A percentile compares a stretch with the other conserved stretches of the same genome.
Evolutionary conservation across 2,888 invertebrate species (phyloP).

Genomic region (Zootermopsis nevadensis): DNA sequence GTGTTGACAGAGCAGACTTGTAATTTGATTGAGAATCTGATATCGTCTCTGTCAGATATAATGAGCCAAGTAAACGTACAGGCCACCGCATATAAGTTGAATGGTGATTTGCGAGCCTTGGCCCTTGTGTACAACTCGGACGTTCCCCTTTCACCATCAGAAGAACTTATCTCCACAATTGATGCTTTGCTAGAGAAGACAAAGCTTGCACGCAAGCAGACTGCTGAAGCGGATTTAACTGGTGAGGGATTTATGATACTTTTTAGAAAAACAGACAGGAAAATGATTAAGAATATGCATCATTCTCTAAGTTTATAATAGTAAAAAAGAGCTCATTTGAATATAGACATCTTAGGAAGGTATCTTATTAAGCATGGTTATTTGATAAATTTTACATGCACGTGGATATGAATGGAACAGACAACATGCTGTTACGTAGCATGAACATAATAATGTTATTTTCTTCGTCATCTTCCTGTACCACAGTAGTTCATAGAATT

Average conservation of each 20-base stretch:
- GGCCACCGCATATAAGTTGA: conserved; percentile 65
- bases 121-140: conserved; percentile 68
- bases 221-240: conserved; percentile 12
- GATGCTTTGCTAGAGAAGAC: conserved; percentile 60
- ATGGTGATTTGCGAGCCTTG: conserved; percentile 70
- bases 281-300: too few relatives aligned
- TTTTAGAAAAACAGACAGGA: too few relatives aligned
- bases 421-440: too few relatives aligned
- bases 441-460: too few relatives aligned
- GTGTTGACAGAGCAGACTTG: conserved; percentile 72
- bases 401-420: too few relatives aligned
- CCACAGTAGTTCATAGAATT: too few relatives aligned
- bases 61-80: conserved; percentile 65
- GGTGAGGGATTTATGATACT: not conserved
- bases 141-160: conserved; percentile 60
- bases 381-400: too few relatives aligned
- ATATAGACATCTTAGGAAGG: too few relatives aligned
- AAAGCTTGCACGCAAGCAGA: conserved; percentile 55
- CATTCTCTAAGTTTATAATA: too few relatives aligned
- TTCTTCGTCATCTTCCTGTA: too few relatives aligned
- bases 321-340: too few relatives aligned
- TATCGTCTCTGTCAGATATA: conserved; percentile 70
- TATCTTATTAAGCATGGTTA: too few relatives aligned
- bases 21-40: conserved; percentile 70
- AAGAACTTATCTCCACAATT: conserved; percentile 59